A percentile compares a stretch with the other conserved stretches of the same genome.
These are phyloP conservation scores for Eucera pruinosa DNA, from an alignment of 2,888 invertebrate species.

Conservation along the genomic window DNA sequence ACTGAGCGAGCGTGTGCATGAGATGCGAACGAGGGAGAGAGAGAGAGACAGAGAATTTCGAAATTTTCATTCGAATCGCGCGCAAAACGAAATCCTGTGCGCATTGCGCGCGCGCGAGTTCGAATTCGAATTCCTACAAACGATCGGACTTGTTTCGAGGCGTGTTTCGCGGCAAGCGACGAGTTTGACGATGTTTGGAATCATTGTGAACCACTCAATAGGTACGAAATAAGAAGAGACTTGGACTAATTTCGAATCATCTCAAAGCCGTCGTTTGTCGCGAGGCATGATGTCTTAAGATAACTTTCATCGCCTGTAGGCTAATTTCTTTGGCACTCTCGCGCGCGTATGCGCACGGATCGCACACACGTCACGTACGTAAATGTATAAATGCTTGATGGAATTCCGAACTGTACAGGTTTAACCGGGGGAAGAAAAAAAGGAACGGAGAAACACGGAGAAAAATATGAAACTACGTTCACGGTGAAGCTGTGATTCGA, in stretches of 20 bases:
- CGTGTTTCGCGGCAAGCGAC: no score
- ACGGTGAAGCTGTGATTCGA: slow-evolving; percentile 12
- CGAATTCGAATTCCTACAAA: no score
- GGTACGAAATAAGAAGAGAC: no score
- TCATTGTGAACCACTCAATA: no score
- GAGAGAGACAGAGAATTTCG: slow-evolving; percentile 27
- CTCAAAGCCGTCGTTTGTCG: no score
- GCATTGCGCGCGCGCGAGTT: slow-evolving; percentile 26
- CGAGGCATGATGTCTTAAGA: no score
- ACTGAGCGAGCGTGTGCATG: background rate
- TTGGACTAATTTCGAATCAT: no score
- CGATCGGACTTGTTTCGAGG: no score
- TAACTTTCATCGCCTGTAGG: no score
- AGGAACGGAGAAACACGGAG: background rate
- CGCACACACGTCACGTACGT: slow-evolving; percentile 50
- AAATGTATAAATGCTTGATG: slow-evolving; percentile 68
- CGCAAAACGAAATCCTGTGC: slow-evolving; percentile 14
- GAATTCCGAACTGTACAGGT: slow-evolving; percentile 64
- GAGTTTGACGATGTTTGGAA: no score
- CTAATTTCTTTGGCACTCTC: no score
- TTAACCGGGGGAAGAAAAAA: slow-evolving; percentile 1
- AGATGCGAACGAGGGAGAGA: background rate
- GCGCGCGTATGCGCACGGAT: slow-evolving; percentile 39
- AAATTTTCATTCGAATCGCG: slow-evolving; percentile 40
- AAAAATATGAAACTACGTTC: background rate